Percentiles rank a stretch among this genome's conserved stretches.
Conservation (phyloP, 2,888 invertebrate genomes). For the Coleophora deauratella region DNA sequence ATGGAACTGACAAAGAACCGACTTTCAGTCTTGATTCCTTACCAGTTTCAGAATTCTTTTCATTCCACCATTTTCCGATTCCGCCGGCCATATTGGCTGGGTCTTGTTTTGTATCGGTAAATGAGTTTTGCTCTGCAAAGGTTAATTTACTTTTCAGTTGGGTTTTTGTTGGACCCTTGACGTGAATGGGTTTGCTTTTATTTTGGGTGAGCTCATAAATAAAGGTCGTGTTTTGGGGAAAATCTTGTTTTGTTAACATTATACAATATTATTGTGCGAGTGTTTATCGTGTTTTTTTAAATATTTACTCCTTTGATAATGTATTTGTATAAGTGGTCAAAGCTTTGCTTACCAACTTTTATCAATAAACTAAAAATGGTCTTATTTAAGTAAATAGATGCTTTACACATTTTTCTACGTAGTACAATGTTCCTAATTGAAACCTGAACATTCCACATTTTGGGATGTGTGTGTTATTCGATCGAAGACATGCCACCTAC, state of each 20-base stretch:
- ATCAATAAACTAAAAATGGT: too few relatives aligned
- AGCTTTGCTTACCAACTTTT: too few relatives aligned
- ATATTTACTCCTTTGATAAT: too few relatives aligned
- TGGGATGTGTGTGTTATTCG: too few relatives aligned
- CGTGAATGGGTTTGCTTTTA: conserved; percentile 28
- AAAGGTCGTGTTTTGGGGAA: conserved; percentile 5
- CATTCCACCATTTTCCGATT: conserved; percentile 57
- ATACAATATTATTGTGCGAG: background rate
- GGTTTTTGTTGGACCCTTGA: conserved; percentile 39
- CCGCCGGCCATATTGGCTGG: conserved; percentile 43
- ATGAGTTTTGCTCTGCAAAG: conserved; percentile 59
- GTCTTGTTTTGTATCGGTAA: conserved; percentile 65
- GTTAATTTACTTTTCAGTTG: conserved; percentile 59
- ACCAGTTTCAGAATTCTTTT: conserved; percentile 51
- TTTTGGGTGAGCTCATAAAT: conserved; percentile 20
- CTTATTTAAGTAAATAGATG: too few relatives aligned
- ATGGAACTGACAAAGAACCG: conserved; percentile 37
- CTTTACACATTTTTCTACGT: too few relatives aligned
- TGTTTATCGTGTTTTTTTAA: background rate
- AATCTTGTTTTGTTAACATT: conserved; percentile 2
- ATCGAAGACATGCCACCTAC: too few relatives aligned
- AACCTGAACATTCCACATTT: too few relatives aligned
- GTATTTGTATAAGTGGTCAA: too few relatives aligned
- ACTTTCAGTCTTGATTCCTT: conserved; percentile 47
- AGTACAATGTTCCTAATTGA: too few relatives aligned